Conservation (phyloP, 2,888 invertebrate genomes). For the Disparrhopalites patrizii region DNA sequence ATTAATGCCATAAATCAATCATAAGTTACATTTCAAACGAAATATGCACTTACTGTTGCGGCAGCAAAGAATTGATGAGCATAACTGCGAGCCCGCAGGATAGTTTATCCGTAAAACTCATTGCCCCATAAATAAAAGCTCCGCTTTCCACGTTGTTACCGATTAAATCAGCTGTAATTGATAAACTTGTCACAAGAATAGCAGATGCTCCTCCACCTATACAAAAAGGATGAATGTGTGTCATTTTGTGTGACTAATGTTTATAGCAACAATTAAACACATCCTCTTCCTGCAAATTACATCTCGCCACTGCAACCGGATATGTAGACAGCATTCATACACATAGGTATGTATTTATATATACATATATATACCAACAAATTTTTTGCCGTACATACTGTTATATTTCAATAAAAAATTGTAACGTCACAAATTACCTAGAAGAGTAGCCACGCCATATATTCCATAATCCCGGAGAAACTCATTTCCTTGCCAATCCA, state of each 20-base stretch:
- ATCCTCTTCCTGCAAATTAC: too few relatives aligned
- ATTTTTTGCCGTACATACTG: too few relatives aligned
- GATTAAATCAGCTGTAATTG: conserved; percentile 84
- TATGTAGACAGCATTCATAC: too few relatives aligned
- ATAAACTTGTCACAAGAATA: conserved; percentile 81
- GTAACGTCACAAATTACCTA: too few relatives aligned
- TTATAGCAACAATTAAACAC: too few relatives aligned
- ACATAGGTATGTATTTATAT: too few relatives aligned
- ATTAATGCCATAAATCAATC: neutral
- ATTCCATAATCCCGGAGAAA: conserved; percentile 58
- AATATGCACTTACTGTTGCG: conserved; percentile 34
- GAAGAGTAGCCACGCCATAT: conserved; percentile 66
- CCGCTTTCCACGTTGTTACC: conserved; percentile 80
- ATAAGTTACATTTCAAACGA: neutral
- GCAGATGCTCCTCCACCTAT: conserved; percentile 76
- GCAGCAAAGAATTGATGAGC: conserved; percentile 41
- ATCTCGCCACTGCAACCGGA: too few relatives aligned
- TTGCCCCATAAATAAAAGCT: conserved; percentile 86
- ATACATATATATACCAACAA: too few relatives aligned
- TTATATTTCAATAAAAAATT: neutral
- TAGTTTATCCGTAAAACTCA: conserved; percentile 89
- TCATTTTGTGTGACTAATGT: too few relatives aligned
- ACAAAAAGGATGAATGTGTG: too few relatives aligned
- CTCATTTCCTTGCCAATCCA: conserved; percentile 51
- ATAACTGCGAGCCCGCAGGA: conserved; percentile 81